Base-by-base conservation (phyloP, 2,797 vertebrate genomes). In the Sternotherus odoratus region DNA sequence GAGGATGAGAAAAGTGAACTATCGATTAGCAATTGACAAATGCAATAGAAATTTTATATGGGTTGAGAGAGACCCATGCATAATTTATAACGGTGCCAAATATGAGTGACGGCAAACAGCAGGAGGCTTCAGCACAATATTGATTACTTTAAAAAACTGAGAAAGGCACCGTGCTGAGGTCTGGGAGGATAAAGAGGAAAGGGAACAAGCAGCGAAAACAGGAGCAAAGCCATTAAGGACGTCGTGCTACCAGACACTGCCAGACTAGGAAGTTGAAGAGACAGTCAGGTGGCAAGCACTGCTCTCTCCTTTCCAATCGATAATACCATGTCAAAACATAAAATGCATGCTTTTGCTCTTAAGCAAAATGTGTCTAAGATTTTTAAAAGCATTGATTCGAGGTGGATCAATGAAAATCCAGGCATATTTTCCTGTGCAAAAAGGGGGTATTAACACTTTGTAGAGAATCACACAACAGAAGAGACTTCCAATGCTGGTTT, bases 301-400 rank as follows among this genome's bases (percentile, higher is more conserved):
- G 94, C 96, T 97, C 97, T 91, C 92, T 82, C 87, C 96, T 97
- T 97, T 96, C 97, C 95, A 97, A 99, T 99, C 99, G 98, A 99
- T 99, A 99, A 96, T 96, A 98, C 98, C 98, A 98, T 99, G 99
- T 99, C 99, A 99, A 99, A 99, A 99, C 99, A 99, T 98, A 99
- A 99, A 99, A 99, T 99, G 99, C 99, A 99, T 98, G 99, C 98
- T 99, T 99, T 98, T 99, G 99, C 99, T 99, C 99, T 99, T 99
- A 99, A 99, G 98, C 98, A 99, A 99, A 99, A 99, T 99, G 99
- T 98, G 99, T 98, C 98, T 98, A 98, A 99, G 98, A 99, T 99
- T 99, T 99, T 99, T 99, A 99, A 99, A 99, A 99, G 99, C 99
- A 99, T 99, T 98, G 99, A 99, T 99, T 99, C 97, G 63, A 97